phyloP scores from a whole-genome alignment of 2,888 invertebrate genomes.

The Pheosia tremula region DNA sequence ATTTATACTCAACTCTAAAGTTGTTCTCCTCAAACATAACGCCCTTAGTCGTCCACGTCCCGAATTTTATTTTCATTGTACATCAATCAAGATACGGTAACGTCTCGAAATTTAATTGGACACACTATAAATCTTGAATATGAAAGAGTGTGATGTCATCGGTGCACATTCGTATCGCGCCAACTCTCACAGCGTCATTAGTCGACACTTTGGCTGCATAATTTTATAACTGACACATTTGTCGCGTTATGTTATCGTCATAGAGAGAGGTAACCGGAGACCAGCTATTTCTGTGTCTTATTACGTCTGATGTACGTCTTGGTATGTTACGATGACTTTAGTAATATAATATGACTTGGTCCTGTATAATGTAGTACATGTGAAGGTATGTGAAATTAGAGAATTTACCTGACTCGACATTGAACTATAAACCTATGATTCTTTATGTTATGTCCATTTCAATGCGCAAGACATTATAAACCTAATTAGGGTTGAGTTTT shows the following conservation, averaged over 20 bases:
- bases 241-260: slow-evolving; percentile 40
- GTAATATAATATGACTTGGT: slow-evolving; percentile 16
- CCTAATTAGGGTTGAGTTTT: too few species aligned
- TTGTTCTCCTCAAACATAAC: slow-evolving; percentile 21
- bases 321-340: slow-evolving; percentile 28
- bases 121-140: slow-evolving; percentile 51
- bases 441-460: neutral
- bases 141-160: slow-evolving; percentile 46
- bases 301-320: slow-evolving; percentile 27
- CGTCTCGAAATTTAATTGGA: slow-evolving; percentile 30
- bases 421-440: too few species aligned
- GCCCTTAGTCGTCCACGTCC: slow-evolving; percentile 35
- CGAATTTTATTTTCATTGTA: slow-evolving; percentile 43
- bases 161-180: slow-evolving; percentile 33
- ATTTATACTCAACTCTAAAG: slow-evolving; percentile 30
- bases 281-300: slow-evolving; percentile 39
- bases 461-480: neutral
- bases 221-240: slow-evolving; percentile 50
- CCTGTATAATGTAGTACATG: neutral
- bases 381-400: neutral
- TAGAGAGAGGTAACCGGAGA: slow-evolving; percentile 35
- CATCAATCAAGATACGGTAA: slow-evolving; percentile 56
- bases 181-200: slow-evolving; percentile 41
- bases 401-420: too few species aligned
- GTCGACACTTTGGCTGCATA: slow-evolving; percentile 49